A percentile compares a stretch with the other conserved stretches of the same genome.
Evolutionary conservation across 2,113 vertebrate species (phyloP).

Genomic region (Falcunculus frontatus): DNA sequence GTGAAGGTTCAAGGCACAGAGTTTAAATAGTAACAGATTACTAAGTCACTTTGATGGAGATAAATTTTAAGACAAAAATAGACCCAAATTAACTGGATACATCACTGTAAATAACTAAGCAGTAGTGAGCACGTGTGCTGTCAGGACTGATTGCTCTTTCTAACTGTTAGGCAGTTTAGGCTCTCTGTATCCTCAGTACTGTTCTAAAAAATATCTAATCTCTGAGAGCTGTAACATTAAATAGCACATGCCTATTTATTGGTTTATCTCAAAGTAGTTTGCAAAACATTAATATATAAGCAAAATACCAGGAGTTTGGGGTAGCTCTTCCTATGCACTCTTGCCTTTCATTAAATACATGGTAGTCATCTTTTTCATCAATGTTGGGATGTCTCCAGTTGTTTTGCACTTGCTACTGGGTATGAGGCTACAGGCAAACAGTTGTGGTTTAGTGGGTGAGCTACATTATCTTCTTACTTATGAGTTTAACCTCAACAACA

Average conservation of each 20-base stretch:
- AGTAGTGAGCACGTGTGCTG: not conserved
- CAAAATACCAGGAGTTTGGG: not conserved
- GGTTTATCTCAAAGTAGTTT: not conserved
- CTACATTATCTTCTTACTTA: not conserved
- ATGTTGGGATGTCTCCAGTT: not conserved
- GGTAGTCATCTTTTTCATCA: not conserved
- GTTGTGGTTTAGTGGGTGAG: not conserved
- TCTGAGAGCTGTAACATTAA: not conserved
- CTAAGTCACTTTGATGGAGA: not conserved
- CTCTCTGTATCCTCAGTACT: not conserved
- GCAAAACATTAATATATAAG: not conserved
- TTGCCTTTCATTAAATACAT: not conserved
- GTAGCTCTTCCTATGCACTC: not conserved
- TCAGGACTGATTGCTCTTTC: not conserved
- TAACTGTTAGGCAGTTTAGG: not conserved
- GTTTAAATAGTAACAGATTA: not conserved
- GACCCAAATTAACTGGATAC: not conserved
- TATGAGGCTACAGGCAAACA: not conserved
- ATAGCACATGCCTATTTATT: not conserved
- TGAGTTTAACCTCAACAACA: not conserved
- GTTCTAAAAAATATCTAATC: not conserved
- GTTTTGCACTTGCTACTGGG: not conserved
- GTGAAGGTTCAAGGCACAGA: not conserved
- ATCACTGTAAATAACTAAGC: not conserved
- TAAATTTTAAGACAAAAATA: not conserved